A percentile compares a stretch with the other conserved stretches of the same genome.
Conservation (phyloP, 1,140 invertebrate genomes). For the Neodiprion lecontei region DNA sequence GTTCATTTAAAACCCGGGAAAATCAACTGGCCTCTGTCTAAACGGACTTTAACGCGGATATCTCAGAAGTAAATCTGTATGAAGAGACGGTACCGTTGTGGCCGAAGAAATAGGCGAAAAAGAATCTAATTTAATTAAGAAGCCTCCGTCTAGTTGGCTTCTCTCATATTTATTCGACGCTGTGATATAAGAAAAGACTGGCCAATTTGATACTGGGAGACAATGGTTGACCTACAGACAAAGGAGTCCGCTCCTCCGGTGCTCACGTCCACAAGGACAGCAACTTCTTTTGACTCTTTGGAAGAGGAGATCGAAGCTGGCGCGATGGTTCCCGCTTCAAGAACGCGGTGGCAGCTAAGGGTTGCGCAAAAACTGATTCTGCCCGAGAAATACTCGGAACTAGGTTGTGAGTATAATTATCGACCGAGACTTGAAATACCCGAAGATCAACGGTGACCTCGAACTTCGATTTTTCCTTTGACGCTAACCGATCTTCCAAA, state of each 20-base stretch:
- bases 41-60: too few species aligned
- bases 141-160: too few species aligned
- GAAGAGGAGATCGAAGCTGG: background rate
- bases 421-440: background rate
- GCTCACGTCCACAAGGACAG: background rate
- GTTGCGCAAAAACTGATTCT: background rate
- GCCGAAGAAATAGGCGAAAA: too few species aligned
- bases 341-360: background rate
- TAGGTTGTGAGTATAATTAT: background rate
- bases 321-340: background rate
- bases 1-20: too few species aligned
- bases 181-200: background rate
- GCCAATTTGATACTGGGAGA: background rate
- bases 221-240: conserved; percentile 4
- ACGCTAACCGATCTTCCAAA: too few species aligned
- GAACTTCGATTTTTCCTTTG: background rate
- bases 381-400: background rate
- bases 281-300: background rate
- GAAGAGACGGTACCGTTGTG: too few species aligned
- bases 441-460: background rate
- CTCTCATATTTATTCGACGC: background rate
- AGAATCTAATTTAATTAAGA: too few species aligned
- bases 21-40: too few species aligned
- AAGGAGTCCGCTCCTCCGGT: background rate
- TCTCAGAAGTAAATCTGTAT: too few species aligned